Evolutionary conservation across 2,797 vertebrate species (phyloP).

Genomic region (Sebastes elongatus): DNA sequence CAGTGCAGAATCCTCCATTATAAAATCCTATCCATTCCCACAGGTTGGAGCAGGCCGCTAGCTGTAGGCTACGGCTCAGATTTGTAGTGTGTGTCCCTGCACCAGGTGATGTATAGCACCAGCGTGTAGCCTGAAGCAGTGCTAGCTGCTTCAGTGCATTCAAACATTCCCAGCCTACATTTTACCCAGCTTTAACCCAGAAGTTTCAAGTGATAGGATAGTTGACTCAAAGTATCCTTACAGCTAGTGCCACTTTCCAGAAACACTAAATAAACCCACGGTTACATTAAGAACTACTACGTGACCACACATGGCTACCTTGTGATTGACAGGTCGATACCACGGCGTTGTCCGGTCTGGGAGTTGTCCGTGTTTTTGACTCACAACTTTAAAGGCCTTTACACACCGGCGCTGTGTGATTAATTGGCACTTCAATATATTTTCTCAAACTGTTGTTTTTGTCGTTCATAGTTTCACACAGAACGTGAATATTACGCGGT

Average conservation of each 20-base stretch:
- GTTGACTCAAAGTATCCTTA: neutral
- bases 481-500: no score
- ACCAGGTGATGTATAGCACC: slow-evolving; percentile 36
- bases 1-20: neutral
- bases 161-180: neutral
- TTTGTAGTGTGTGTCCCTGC: slow-evolving; percentile 14
- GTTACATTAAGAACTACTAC: neutral
- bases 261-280: neutral
- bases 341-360: no score
- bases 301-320: no score
- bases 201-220: neutral
- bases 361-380: no score
- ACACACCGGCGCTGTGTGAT: no score
- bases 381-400: no score
- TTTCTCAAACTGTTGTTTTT: no score
- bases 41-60: slow-evolving; percentile 59
- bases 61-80: slow-evolving; percentile 46
- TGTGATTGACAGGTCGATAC: no score
- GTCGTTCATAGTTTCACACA: no score
- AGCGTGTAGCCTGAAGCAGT: slow-evolving; percentile 27
- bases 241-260: neutral
- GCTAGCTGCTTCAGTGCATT: slow-evolving; percentile 4
- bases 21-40: slow-evolving; percentile 1
- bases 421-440: no score
- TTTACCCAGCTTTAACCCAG: neutral